phyloP scores from a whole-genome alignment of 2,888 invertebrate genomes.

The Meiosimyza platycephala region DNA sequence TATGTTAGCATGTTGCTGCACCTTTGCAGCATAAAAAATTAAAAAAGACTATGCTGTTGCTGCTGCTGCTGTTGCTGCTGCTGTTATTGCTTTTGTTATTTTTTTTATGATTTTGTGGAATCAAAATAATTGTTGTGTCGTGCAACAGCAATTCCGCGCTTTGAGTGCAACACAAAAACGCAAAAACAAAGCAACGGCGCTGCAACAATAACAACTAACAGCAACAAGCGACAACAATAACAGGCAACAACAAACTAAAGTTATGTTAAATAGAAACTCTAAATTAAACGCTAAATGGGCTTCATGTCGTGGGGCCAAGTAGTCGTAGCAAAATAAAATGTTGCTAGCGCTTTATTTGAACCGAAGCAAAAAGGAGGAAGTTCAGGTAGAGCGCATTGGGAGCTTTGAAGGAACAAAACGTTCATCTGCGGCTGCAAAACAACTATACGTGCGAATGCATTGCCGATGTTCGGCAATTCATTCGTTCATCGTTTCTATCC shows the following conservation, averaged over 20 bases:
- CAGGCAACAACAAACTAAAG: conserved; percentile 2
- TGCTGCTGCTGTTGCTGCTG: conserved; percentile 5
- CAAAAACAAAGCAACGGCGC: not conserved
- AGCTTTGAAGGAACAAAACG: not conserved
- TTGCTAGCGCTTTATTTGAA: too few species aligned
- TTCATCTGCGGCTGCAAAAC: not conserved
- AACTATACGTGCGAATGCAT: not conserved
- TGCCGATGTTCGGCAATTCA: not conserved
- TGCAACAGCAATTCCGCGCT: conserved; percentile 28
- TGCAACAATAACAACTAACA: not conserved
- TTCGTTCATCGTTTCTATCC: not conserved
- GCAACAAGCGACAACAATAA: conserved; percentile 11
- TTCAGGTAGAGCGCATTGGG: not conserved
- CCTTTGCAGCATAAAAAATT: not conserved
- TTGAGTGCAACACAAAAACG: conserved; percentile 5
- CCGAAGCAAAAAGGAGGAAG: not conserved
- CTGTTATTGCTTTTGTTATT: not conserved
- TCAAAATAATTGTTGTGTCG: conserved; percentile 44
- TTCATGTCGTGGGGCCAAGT: too few species aligned
- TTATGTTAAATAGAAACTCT: conserved; percentile 40
- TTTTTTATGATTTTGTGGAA: conserved; percentile 33
- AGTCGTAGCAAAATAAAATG: too few species aligned
- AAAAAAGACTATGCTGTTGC: conserved; percentile 9
- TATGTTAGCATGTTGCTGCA: conserved; percentile 27
- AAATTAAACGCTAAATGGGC: conserved; percentile 46